These are phyloP conservation scores for Chrysolina americana DNA, from an alignment of 2,888 invertebrate species.

Conservation along the genomic window DNA sequence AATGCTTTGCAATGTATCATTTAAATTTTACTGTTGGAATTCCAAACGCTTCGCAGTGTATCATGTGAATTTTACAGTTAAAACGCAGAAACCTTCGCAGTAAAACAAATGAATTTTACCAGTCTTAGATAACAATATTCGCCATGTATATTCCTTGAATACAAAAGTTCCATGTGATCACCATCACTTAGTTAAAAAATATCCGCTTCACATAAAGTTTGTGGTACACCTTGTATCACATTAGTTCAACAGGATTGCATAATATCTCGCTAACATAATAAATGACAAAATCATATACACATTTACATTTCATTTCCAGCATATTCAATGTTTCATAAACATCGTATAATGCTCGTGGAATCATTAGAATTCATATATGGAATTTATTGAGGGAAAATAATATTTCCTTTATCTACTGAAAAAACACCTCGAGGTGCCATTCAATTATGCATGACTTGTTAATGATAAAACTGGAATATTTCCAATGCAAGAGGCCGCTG, in stretches of 20 bases:
- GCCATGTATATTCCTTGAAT: too few relatives aligned
- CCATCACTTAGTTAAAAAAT: too few relatives aligned
- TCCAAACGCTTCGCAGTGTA: too few relatives aligned
- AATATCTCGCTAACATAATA: background rate
- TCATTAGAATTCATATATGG: conserved; percentile 42
- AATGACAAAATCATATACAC: background rate
- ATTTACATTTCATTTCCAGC: conserved; percentile 6
- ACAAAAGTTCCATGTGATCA: too few relatives aligned
- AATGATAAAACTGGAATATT: conserved; percentile 43
- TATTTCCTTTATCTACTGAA: conserved; percentile 43
- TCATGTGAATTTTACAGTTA: too few relatives aligned
- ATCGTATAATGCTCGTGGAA: background rate
- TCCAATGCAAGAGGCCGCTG: conserved; percentile 26
- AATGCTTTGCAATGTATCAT: too few relatives aligned
- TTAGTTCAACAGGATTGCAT: background rate
- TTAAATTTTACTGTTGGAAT: too few relatives aligned
- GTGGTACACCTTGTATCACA: background rate
- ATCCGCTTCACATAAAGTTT: too few relatives aligned
- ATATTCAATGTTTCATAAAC: conserved; percentile 16
- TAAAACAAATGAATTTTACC: too few relatives aligned
- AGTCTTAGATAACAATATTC: too few relatives aligned
- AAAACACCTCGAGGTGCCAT: conserved; percentile 36
- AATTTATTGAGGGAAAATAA: conserved; percentile 42
- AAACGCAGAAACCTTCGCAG: too few relatives aligned
- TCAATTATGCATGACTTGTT: conserved; percentile 51